A percentile compares a stretch with the other conserved stretches of the same genome.
Evolutionary conservation across 2,888 invertebrate species (phyloP).

Genomic region (Drosophila greeni): DNA sequence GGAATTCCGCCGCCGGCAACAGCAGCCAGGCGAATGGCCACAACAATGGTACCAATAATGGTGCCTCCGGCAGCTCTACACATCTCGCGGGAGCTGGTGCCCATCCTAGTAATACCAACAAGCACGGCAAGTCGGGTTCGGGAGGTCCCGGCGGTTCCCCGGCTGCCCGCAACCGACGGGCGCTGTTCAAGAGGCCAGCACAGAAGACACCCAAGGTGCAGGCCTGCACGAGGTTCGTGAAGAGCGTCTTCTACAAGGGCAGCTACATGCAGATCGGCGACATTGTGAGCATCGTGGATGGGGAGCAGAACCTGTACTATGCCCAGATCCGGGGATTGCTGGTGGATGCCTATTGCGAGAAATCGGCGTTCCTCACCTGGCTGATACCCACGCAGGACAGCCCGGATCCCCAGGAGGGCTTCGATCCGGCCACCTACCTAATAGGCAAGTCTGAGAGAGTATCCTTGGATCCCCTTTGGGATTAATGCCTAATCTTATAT

Average conservation of each 20-base stretch:
- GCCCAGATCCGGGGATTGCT: slow-evolving; percentile 93
- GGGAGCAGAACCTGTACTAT: slow-evolving; percentile 88
- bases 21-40: slow-evolving; percentile 29
- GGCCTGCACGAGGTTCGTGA: slow-evolving; percentile 89
- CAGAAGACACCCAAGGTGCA: slow-evolving; percentile 89
- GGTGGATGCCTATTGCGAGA: slow-evolving; percentile 95
- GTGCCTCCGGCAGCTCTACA: slow-evolving; percentile 3
- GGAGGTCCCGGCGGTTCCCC: slow-evolving; percentile 13
- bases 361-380: slow-evolving; percentile 95
- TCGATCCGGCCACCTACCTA: slow-evolving; percentile 93
- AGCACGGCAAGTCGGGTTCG: slow-evolving; percentile 35
- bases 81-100: slow-evolving; percentile 20
- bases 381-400: slow-evolving; percentile 90
- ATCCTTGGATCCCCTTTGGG: not conserved
- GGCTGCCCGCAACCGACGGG: slow-evolving; percentile 83
- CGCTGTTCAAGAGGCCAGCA: slow-evolving; percentile 88
- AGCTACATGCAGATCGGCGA: slow-evolving; percentile 93
- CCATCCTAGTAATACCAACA: slow-evolving; percentile 25
- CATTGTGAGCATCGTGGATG: slow-evolving; percentile 90
- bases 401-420: slow-evolving; percentile 87
- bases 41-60: slow-evolving; percentile 33
- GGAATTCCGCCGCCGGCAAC: not conserved
- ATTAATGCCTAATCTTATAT: not conserved
- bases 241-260: slow-evolving; percentile 87
- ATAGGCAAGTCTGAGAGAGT: slow-evolving; percentile 82